Conservation (phyloP, 2,113 vertebrate genomes). For the Sialia sialis region DNA sequence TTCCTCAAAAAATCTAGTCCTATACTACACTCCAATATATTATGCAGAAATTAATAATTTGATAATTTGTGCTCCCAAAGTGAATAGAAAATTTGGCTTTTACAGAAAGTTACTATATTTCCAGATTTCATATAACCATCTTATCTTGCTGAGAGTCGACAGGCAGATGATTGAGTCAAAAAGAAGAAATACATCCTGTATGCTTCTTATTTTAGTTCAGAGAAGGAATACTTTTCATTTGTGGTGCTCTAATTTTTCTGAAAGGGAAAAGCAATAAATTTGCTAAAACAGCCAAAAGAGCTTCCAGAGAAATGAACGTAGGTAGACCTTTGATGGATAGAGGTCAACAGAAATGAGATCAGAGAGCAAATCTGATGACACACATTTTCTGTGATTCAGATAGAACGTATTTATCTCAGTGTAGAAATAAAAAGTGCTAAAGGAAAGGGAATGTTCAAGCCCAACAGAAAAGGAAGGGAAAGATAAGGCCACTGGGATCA, state of each 20-base stretch:
- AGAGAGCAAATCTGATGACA: background rate
- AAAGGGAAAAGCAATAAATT: background rate
- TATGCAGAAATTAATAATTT: background rate
- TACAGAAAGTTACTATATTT: background rate
- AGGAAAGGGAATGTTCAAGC: background rate
- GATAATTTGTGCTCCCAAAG: background rate
- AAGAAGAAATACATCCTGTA: background rate
- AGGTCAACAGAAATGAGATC: background rate
- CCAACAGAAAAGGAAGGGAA: background rate
- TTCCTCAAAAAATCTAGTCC: background rate
- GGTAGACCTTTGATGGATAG: background rate
- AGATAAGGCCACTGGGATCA: background rate
- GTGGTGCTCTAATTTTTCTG: background rate
- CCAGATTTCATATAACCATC: background rate
- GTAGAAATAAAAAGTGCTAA: background rate
- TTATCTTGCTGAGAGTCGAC: background rate
- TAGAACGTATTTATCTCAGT: background rate
- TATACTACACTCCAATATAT: background rate
- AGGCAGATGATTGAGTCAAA: background rate
- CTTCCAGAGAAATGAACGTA: background rate
- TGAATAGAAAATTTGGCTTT: background rate
- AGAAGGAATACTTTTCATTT: background rate
- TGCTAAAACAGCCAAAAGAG: background rate
- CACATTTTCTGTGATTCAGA: background rate
- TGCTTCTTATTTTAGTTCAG: background rate